Base-by-base conservation (phyloP, 1,140 invertebrate genomes). In the Phymorhynchus buccinoides region DNA sequence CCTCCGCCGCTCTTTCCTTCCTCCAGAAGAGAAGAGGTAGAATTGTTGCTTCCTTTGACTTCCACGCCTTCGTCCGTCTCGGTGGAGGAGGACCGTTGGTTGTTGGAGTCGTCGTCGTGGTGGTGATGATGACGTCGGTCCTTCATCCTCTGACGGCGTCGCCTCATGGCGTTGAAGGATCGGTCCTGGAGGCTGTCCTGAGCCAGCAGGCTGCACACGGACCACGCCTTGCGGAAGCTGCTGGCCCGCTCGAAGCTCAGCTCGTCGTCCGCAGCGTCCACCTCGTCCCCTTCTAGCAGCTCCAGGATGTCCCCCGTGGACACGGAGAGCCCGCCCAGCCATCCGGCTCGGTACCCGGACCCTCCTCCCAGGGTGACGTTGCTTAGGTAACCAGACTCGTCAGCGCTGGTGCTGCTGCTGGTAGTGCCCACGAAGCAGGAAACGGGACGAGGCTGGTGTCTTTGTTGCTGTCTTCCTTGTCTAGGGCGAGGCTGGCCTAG, bases 371-470 rank as follows among this genome's bases (percentile, higher is more conserved):
- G 66, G 62, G 81, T 83, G 62, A 30, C 81, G 81, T 73, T 83
- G 81, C 81, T 83, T 3, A 83, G 81, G 66, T 83, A 83, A 44
- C 81, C 81, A 4, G 81, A 83, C 81, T 83, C 81, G 81, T 83
- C 81, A 4, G 81, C 62, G 77, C 42, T 79, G 66, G 9, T 27
- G 44, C 44, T 18, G 44, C 44, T 48, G 44, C 44, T 48, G 71
- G 30, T 73, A 32, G 30, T 73, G 42, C 77, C 77, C 27, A 52
- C 77, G 81, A 83, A 83, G 81, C 81, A 83, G 39, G 81, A 83
- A 3, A 83, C 37, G 1, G 81, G 81, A 16, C 62, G 62, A 22
- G 22, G 18, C 32, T 39, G 56, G 18, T 30, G 30, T 1, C 18
- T 14, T n/a, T n/a, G 30, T 39, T 66, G 62, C 6, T 9, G 14